Percentiles rank a stretch among this genome's conserved stretches.
These are phyloP conservation scores for Motacilla tschutschensis DNA, from an alignment of 2,113 vertebrate species.

Conservation along the genomic window DNA sequence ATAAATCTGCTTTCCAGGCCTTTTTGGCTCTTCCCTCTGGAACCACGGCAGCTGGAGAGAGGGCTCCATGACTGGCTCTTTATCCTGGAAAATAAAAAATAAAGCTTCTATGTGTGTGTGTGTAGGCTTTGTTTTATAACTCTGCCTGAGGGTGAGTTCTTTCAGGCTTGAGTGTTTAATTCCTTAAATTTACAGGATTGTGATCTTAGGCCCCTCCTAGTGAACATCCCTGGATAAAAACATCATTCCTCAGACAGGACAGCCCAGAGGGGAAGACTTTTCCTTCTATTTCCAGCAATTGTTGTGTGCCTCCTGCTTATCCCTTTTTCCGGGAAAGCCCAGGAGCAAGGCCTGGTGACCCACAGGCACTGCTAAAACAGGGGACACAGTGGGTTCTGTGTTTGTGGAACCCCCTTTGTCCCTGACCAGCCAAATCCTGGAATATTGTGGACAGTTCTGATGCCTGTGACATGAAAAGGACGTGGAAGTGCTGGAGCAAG, in stretches of 20 bases:
- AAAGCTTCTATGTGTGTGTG: not conserved
- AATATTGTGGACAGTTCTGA: not conserved
- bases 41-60: not conserved
- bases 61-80: not conserved
- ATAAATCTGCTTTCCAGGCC: constrained; percentile 12
- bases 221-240: not conserved
- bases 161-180: not conserved
- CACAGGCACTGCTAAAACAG: no score
- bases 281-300: not conserved
- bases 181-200: not conserved
- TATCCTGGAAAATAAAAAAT: not conserved
- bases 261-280: not conserved
- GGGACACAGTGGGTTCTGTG: not conserved
- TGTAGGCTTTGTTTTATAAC: not conserved
- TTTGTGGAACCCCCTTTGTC: not conserved
- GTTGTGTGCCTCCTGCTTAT: not conserved
- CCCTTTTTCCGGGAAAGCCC: not conserved
- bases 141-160: not conserved
- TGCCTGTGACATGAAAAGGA: not conserved
- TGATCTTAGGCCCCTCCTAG: not conserved
- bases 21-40: not conserved
- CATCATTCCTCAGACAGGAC: not conserved
- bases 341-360: not conserved
- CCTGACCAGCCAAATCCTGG: not conserved
- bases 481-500: not conserved